phyloP scores from a whole-genome alignment of 2,888 invertebrate species.

The Maniola hyperantus region DNA sequence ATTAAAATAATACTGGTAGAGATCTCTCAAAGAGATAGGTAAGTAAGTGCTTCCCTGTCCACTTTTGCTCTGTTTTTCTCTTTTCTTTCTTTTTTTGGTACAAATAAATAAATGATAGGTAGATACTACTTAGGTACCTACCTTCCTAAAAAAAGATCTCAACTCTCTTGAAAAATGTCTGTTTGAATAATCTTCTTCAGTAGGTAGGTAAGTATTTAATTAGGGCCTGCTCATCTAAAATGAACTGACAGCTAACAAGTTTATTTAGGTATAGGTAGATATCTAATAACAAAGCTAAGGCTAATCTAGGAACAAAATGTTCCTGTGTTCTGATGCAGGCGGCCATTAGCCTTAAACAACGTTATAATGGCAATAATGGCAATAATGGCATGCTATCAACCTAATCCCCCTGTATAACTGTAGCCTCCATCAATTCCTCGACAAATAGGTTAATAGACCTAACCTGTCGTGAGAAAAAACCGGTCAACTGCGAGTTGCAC shows the following conservation, averaged over 20 bases:
- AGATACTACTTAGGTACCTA: no score
- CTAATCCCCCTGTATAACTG: slow-evolving; percentile 27
- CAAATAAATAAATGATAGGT: no score
- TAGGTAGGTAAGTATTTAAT: not conserved
- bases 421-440: slow-evolving; percentile 26
- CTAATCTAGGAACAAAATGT: slow-evolving; percentile 10
- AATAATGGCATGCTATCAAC: slow-evolving; percentile 29
- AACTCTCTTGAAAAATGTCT: no score
- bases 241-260: not conserved
- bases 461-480: slow-evolving; percentile 34
- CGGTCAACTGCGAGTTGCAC: no score
- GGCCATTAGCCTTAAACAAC: slow-evolving; percentile 22
- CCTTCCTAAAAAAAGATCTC: no score
- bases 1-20: no score
- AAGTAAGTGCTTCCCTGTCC: no score
- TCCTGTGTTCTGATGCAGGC: slow-evolving; percentile 14
- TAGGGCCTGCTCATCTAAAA: not conserved
- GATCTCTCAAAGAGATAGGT: no score
- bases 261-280: not conserved
- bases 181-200: no score
- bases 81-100: no score
- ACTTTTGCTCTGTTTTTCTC: no score
- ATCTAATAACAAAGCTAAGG: not conserved
- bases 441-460: slow-evolving; percentile 37
- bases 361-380: slow-evolving; percentile 31